Conservation (phyloP, 2,888 invertebrate genomes). For the Saturnia pavonia region DNA sequence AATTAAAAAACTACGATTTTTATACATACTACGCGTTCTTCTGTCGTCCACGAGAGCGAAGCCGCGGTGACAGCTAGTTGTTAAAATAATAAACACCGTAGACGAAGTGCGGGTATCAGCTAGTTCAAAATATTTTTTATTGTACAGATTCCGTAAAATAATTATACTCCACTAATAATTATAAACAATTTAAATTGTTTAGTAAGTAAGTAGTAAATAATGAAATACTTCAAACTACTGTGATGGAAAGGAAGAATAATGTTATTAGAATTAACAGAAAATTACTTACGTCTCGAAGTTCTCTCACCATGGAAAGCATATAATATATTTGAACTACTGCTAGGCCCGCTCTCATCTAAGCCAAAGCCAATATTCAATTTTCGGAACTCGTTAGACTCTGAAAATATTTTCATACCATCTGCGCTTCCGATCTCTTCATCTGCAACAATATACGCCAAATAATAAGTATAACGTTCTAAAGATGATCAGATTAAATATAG, state of each 20-base stretch:
- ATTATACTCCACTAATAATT: too few species aligned
- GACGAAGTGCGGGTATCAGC: too few species aligned
- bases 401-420: slow-evolving; percentile 87
- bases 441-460: slow-evolving; percentile 37
- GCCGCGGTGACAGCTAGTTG: too few species aligned
- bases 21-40: too few species aligned
- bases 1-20: too few species aligned
- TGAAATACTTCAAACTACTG: too few species aligned
- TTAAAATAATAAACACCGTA: too few species aligned
- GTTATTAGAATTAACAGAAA: not conserved
- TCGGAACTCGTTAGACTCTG: slow-evolving; percentile 84
- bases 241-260: too few species aligned
- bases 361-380: slow-evolving; percentile 88
- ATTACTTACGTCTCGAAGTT: slow-evolving; percentile 85
- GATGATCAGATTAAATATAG: not conserved
- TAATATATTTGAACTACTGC: slow-evolving; percentile 38
- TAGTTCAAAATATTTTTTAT: not conserved
- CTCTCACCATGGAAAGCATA: slow-evolving; percentile 84
- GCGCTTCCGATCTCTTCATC: slow-evolving; percentile 90
- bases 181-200: too few species aligned
- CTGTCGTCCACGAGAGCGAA: too few species aligned
- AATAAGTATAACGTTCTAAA: slow-evolving; percentile 8
- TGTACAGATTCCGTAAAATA: too few species aligned
- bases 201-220: too few species aligned
- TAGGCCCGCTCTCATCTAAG: slow-evolving; percentile 87